Base-by-base conservation (phyloP, 2,113 vertebrate genomes). In the Eubucco bourcierii region DNA sequence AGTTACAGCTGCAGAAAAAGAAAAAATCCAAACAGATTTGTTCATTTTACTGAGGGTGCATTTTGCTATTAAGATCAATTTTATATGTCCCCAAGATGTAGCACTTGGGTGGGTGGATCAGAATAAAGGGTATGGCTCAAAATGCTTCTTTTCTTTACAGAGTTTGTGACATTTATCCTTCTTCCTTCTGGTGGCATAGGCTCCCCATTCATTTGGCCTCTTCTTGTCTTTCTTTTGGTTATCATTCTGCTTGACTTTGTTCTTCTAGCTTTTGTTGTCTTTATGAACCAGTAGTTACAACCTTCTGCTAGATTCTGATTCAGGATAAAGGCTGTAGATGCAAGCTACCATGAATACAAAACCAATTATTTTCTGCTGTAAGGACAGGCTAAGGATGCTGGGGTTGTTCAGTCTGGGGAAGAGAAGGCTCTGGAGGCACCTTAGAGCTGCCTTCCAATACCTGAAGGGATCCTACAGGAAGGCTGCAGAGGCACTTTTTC, bases 61-160 rank as follows among this genome's bases (percentile, higher is more conserved):
- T 87, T 93, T 93, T 82, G 47, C 55, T 91, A 25, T 73, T 81
- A 76, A 46, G 65, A 88, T 58, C 15, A 80, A 58, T 85, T 80
- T 67, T 50, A 10, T 50, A 6, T 2, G 6, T 71, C 68, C 82
- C 10, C 29, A 52, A 80, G 46, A 52, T 3, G 2, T 66, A 60
- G 16, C 24, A 3, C 7, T 75, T 41, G 41, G 41, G 28, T 68
- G 47, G 25, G 44, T 18, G 44, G 44, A 34, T 80, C 87, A 92
- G 46, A 82, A 60, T 55, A 77, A 68, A 2, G 1, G 1, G 9
- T 60, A 60, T 17, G 25, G 64, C 68, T 93, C 56, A 64, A 84
- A 87, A 70, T 60, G 85, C 25, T 89, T 80, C 15, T 85, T 77
- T 91, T 87, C 34, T 70, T 46, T 80, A 7, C 8, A 33, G 24